Evolutionary conservation across 2,113 vertebrate species (phyloP).

Genomic region (Jacana jacana): DNA sequence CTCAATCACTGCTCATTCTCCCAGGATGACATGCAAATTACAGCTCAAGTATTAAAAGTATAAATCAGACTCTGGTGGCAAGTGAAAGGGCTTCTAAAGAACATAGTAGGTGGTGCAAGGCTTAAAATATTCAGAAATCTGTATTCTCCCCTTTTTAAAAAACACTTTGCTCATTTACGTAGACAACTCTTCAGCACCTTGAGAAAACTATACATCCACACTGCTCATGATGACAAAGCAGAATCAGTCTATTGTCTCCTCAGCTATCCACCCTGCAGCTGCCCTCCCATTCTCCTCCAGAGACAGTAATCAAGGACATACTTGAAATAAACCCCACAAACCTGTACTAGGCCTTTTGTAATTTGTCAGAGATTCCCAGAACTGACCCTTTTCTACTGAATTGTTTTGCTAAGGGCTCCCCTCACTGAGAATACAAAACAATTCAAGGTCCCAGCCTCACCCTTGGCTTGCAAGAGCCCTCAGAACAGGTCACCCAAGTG

Average conservation of each 20-base stretch:
- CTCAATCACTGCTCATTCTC: background rate
- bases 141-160: background rate
- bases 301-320: background rate
- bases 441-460: background rate
- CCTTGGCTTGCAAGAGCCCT: background rate
- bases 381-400: background rate
- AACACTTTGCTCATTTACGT: background rate
- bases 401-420: background rate
- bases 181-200: background rate
- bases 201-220: background rate
- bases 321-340: background rate
- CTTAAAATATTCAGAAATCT: conserved; percentile 12
- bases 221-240: conserved; percentile 41
- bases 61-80: conserved; percentile 9
- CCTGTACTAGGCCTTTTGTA: background rate
- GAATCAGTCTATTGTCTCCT: conserved; percentile 9
- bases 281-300: background rate
- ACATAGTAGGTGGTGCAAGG: background rate
- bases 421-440: background rate
- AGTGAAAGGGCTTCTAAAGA: background rate
- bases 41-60: conserved; percentile 33
- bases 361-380: background rate
- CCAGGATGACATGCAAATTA: conserved; percentile 43
- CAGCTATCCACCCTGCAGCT: background rate
- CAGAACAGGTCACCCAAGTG: background rate